Conservation (phyloP, 2,797 vertebrate genomes). For the Helostoma temminkii region DNA sequence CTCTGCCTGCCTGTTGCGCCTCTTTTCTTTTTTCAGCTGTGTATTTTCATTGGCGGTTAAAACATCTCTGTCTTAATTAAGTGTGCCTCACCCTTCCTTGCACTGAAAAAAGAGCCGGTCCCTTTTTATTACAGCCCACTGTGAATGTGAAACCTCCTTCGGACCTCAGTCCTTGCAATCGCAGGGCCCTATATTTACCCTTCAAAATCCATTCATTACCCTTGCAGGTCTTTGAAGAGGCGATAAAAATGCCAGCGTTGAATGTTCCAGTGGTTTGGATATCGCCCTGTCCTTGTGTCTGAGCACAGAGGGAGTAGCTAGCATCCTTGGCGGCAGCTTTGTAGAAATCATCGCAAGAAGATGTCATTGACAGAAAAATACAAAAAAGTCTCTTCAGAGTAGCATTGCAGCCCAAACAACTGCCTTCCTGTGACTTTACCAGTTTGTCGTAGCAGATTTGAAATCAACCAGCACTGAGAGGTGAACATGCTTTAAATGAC, state of each 20-base stretch:
- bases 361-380: constrained; percentile 7
- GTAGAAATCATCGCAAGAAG: constrained; percentile 1
- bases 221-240: constrained; percentile 64
- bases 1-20: background rate
- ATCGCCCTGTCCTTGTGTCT: constrained; percentile 54
- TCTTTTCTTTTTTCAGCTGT: constrained; percentile 48
- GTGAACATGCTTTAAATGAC: constrained; percentile 44
- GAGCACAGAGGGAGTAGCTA: constrained; percentile 45
- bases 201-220: constrained; percentile 62
- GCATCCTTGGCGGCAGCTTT: constrained; percentile 24
- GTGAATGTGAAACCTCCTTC: constrained; percentile 69
- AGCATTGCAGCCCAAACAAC: constrained; percentile 4
- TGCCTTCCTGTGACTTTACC: constrained; percentile 25
- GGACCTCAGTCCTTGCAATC: constrained; percentile 55
- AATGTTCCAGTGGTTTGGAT: constrained; percentile 67
- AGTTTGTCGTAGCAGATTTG: constrained; percentile 3
- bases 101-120: constrained; percentile 50
- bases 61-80: constrained; percentile 75
- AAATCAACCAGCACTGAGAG: constrained; percentile 1
- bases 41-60: constrained; percentile 67
- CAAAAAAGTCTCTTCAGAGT: constrained; percentile 13
- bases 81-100: constrained; percentile 70
- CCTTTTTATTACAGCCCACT: constrained; percentile 70
- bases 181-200: constrained; percentile 73
- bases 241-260: constrained; percentile 70